Conservation (phyloP, 2,113 vertebrate genomes). For the Laterallus jamaicensis region DNA sequence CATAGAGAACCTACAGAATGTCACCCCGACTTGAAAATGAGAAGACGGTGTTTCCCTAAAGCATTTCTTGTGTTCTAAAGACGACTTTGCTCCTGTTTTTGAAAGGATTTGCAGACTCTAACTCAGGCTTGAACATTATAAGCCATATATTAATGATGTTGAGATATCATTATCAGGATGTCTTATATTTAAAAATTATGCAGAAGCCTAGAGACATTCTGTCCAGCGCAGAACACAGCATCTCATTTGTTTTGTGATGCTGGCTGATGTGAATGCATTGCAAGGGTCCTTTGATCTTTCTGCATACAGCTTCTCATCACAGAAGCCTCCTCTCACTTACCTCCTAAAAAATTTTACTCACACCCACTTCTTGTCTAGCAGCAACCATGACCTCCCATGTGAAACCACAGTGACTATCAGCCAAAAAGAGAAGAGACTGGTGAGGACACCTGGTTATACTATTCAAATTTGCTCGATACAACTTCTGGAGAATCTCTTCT, state of each 20-base stretch:
- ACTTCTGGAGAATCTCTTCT: slow-evolving; percentile 28
- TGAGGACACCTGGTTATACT: slow-evolving; percentile 11
- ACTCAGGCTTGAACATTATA: neutral
- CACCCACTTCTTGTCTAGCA: neutral
- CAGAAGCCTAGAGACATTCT: neutral
- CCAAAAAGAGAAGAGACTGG: neutral
- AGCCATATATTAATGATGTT: neutral
- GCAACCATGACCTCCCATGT: slow-evolving; percentile 18
- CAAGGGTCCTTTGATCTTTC: neutral
- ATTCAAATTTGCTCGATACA: neutral
- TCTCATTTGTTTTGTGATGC: neutral
- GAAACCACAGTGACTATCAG: neutral
- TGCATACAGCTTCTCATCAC: neutral
- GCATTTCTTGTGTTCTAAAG: neutral
- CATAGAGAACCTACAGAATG: neutral
- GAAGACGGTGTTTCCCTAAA: neutral
- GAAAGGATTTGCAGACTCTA: neutral
- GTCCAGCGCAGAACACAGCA: neutral
- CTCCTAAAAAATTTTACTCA: neutral
- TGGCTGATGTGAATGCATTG: neutral
- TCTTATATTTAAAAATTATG: neutral
- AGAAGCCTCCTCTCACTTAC: neutral
- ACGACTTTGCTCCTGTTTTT: neutral
- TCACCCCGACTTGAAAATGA: neutral
- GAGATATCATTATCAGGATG: neutral